A percentile compares a stretch with the other conserved stretches of the same genome.
Conservation (phyloP, 2,113 vertebrate genomes). For the Drymodes brunneopygia region DNA sequence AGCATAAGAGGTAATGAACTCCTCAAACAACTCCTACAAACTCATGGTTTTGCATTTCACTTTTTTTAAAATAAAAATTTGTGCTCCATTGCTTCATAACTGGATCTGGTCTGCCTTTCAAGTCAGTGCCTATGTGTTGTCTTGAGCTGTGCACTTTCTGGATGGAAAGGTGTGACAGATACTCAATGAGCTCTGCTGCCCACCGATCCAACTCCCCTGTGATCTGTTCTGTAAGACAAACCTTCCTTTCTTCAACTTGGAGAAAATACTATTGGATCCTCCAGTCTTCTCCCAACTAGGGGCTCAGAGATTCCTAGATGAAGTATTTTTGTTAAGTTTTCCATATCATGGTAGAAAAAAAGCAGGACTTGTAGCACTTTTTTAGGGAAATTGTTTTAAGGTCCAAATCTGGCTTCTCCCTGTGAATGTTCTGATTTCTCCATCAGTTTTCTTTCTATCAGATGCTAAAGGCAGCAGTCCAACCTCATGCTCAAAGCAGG, state of each 20-base stretch:
- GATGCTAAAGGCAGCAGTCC: not conserved
- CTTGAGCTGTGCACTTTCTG: not conserved
- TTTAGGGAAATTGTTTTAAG: not conserved
- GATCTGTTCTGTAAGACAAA: not conserved
- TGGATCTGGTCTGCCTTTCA: not conserved
- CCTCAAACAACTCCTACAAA: accelerated
- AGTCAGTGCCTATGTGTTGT: not conserved
- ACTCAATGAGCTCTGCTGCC: not conserved
- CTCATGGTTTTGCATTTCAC: not conserved
- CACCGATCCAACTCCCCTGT: not conserved
- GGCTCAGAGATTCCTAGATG: not conserved
- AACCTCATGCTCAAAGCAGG: not conserved
- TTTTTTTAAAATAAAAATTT: not conserved
- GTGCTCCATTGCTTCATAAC: not conserved
- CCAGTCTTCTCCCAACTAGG: not conserved
- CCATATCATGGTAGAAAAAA: not conserved
- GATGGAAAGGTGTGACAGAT: not conserved
- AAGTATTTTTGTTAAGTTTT: not conserved
- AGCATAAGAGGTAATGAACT: not conserved
- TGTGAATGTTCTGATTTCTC: not conserved
- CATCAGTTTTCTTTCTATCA: not conserved
- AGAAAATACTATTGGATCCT: not conserved
- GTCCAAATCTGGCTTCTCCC: not conserved
- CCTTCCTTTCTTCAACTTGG: not conserved
- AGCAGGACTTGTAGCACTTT: not conserved